These are phyloP conservation scores for Saccopteryx leptura DNA, from an alignment of 2,113 vertebrate species.

Conservation along the genomic window DNA sequence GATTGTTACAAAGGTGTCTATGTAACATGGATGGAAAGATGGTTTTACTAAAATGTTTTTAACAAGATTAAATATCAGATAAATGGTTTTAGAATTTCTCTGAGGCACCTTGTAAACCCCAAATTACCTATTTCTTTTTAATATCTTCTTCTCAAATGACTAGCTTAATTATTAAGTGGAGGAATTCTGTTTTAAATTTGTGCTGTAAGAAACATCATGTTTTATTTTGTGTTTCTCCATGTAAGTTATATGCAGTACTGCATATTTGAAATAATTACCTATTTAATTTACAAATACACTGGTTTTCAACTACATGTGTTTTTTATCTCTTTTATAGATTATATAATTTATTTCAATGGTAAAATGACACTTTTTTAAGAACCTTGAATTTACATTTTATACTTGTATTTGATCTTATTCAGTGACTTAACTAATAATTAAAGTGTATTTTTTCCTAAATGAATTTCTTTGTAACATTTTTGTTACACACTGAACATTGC, in stretches of 20 bases:
- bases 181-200: not conserved
- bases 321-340: not conserved
- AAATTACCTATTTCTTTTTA: not conserved
- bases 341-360: not conserved
- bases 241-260: not conserved
- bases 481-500: not conserved
- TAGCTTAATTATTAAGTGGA: not conserved
- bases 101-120: not conserved
- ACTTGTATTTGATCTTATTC: not conserved
- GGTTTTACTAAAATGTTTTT: not conserved
- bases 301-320: not conserved
- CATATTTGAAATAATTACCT: not conserved
- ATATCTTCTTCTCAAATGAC: not conserved
- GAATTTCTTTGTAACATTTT: not conserved
- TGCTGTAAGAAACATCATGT: not conserved
- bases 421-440: not conserved
- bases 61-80: conserved; percentile 37
- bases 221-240: not conserved
- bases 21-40: not conserved
- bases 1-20: not conserved
- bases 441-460: not conserved
- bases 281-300: not conserved
- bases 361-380: not conserved
- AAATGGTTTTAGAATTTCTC: not conserved
- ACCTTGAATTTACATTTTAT: not conserved